Conservation (phyloP, 2,113 vertebrate genomes). For the Pelvicachromis taeniatus region DNA sequence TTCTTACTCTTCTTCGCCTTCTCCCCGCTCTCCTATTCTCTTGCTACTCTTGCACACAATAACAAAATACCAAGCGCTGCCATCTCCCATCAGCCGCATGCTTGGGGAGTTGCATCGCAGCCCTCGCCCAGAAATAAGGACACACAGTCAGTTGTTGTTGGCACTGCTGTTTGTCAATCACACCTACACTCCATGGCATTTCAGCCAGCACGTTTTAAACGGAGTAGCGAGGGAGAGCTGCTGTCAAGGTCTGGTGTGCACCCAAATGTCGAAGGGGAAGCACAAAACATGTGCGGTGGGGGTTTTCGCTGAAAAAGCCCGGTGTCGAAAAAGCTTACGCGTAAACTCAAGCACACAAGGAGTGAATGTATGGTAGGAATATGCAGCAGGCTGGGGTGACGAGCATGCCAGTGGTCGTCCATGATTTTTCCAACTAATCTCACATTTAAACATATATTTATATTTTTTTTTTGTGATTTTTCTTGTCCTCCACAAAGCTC, state of each 20-base stretch:
- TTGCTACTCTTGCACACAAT: slow-evolving; percentile 25
- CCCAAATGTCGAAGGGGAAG: background rate
- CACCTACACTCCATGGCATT: slow-evolving; percentile 37
- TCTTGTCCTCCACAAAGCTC: background rate
- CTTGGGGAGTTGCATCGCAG: slow-evolving; percentile 11
- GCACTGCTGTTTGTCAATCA: slow-evolving; percentile 37
- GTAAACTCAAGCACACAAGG: background rate
- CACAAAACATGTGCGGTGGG: background rate
- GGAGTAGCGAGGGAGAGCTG: background rate
- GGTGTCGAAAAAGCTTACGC: background rate
- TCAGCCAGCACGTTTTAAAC: slow-evolving; percentile 6
- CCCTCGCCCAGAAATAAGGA: slow-evolving; percentile 15
- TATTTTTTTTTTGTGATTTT: background rate
- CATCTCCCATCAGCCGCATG: slow-evolving; percentile 52
- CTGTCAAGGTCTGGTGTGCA: slow-evolving; percentile 30
- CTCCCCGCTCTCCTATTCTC: background rate
- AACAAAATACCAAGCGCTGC: slow-evolving; percentile 57
- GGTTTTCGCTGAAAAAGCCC: slow-evolving; percentile 15
- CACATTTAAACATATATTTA: background rate
- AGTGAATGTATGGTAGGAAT: background rate
- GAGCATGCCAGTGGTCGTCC: background rate
- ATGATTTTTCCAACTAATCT: background rate
- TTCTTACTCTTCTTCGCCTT: slow-evolving; percentile 19
- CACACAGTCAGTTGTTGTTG: slow-evolving; percentile 47
- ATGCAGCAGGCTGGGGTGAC: background rate